Conservation (phyloP, 1,140 invertebrate genomes). For the Drosophila baimaii region DNA sequence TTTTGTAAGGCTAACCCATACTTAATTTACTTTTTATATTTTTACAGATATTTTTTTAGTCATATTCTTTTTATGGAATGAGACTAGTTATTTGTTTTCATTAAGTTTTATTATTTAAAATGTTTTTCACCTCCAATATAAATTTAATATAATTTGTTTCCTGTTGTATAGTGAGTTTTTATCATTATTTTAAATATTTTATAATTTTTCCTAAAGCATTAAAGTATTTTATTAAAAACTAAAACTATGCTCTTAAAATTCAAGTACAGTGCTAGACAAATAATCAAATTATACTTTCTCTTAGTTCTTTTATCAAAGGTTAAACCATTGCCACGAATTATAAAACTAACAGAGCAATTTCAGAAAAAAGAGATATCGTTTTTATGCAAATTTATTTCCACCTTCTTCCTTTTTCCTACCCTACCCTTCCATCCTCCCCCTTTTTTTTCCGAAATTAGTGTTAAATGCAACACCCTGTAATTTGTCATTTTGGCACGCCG, state of each 20-base stretch:
- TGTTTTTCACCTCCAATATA: background rate
- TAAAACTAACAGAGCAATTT: background rate
- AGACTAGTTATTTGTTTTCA: background rate
- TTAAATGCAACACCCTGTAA: slow-evolving; percentile 80
- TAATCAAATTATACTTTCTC: background rate
- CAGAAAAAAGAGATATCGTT: background rate
- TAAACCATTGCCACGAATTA: slow-evolving; percentile 1
- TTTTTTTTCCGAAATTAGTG: slow-evolving; percentile 67
- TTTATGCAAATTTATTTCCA: slow-evolving; percentile 58
- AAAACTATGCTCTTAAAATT: background rate
- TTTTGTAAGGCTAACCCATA: background rate
- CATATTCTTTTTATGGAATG: too few species aligned
- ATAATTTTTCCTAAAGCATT: background rate
- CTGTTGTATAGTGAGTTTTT: too few species aligned
- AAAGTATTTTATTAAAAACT: background rate
- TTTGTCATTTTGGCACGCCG: slow-evolving; percentile 84
- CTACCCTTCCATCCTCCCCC: background rate
- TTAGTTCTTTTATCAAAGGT: background rate
- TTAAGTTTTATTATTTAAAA: background rate
- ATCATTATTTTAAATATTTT: background rate
- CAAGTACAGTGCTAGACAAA: background rate
- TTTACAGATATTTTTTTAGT: too few species aligned
- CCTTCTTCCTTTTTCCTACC: slow-evolving; percentile 26
- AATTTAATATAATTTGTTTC: background rate
- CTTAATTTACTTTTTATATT: background rate